Conservation (phyloP, 92 coral and sea anemone genomes). For the Paragorgia papillata region DNA sequence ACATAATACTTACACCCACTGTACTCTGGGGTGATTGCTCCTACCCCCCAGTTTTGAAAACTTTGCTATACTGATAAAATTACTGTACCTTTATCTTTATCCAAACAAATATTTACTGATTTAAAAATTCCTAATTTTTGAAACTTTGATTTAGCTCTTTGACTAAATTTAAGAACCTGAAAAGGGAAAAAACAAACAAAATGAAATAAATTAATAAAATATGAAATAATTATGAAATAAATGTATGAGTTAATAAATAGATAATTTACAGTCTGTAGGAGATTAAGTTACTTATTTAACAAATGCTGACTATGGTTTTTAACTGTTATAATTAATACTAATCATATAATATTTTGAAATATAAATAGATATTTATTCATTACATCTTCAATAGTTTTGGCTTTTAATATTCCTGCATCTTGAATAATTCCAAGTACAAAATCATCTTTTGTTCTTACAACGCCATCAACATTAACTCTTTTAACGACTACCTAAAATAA, state of each 20-base stretch:
- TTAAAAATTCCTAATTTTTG: constrained; percentile 74
- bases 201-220: background rate
- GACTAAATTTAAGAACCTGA: constrained; percentile 67
- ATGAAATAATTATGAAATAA: too few relatives aligned
- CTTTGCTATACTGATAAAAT: too few relatives aligned
- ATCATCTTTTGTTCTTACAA: constrained; percentile 82
- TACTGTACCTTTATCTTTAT: constrained; percentile 93
- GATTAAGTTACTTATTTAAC: too few relatives aligned
- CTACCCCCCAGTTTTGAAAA: too few relatives aligned
- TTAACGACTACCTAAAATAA: constrained; percentile 75
- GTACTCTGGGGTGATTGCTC: too few relatives aligned
- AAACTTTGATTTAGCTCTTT: constrained; percentile 69
- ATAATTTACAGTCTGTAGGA: too few relatives aligned
- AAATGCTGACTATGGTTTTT: too few relatives aligned
- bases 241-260: too few relatives aligned
- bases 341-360: too few relatives aligned
- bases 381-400: constrained; percentile 88
- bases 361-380: too few relatives aligned
- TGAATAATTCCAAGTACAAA: constrained; percentile 74
- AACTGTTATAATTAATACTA: too few relatives aligned
- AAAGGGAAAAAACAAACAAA: background rate
- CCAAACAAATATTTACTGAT: constrained; percentile 73
- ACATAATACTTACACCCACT: too few relatives aligned
- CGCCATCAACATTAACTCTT: constrained; percentile 85
- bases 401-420: constrained; percentile 62